These are phyloP conservation scores for Rhamnusium bicolor DNA, from an alignment of 2,888 invertebrate genomes.

Conservation along the genomic window DNA sequence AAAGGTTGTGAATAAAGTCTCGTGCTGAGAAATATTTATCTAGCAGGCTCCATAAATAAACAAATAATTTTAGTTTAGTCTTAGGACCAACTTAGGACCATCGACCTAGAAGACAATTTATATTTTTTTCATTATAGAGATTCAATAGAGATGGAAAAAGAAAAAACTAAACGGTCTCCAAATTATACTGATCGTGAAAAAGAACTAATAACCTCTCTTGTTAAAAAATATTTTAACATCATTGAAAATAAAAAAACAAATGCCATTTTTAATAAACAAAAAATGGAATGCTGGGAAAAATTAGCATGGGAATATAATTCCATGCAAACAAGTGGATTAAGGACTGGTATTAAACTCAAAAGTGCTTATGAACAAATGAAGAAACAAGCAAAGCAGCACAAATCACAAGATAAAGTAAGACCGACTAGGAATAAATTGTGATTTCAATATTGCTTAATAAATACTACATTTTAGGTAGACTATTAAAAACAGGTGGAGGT, in stretches of 20 bases:
- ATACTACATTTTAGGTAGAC: neutral
- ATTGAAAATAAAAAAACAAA: neutral
- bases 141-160: neutral
- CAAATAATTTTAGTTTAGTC: no score
- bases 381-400: conserved; percentile 2
- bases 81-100: no score
- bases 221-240: neutral
- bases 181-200: neutral
- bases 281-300: neutral
- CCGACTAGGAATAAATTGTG: neutral
- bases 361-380: neutral
- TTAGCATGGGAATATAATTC: neutral
- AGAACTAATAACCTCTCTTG: neutral
- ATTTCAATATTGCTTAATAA: neutral
- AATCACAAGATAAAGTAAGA: neutral
- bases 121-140: no score
- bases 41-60: no score
- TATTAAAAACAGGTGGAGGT: neutral
- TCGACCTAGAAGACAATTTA: no score
- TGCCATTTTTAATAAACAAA: neutral
- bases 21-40: no score
- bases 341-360: neutral
- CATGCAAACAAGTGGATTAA: neutral
- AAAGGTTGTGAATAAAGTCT: no score
- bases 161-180: neutral